Evolutionary conservation across 2,797 vertebrate genomes (phyloP).

Genomic region (Fistularia tabacaria): DNA sequence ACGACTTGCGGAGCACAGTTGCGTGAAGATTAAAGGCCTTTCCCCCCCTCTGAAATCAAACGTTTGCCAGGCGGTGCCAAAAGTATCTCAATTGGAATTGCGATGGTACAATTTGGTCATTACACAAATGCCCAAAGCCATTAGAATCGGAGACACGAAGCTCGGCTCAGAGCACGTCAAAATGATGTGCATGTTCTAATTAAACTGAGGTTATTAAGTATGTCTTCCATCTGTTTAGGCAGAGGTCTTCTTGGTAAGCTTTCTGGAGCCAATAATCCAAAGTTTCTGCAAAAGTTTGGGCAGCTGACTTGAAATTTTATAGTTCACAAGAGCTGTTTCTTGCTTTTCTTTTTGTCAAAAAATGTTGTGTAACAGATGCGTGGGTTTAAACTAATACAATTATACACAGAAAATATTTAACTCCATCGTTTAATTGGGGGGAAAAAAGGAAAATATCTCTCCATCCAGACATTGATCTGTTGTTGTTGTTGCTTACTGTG

Average conservation of each 20-base stretch:
- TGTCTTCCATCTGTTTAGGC: conserved; percentile 34
- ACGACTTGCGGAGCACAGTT: conserved; percentile 37
- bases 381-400: too few relatives aligned
- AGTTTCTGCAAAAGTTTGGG: conserved; percentile 15
- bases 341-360: too few relatives aligned
- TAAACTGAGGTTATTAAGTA: conserved; percentile 28
- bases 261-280: conserved; percentile 7
- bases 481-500: conserved; percentile 15
- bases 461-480: conserved; percentile 20
- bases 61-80: conserved; percentile 36
- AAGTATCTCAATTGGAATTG: conserved; percentile 33
- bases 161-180: conserved; percentile 25
- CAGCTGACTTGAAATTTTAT: too few relatives aligned
- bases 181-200: conserved; percentile 33
- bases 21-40: conserved; percentile 61
- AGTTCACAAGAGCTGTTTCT: too few relatives aligned
- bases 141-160: conserved; percentile 33
- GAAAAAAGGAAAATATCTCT: conserved; percentile 16
- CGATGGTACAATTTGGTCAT: conserved; percentile 30
- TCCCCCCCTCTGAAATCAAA: conserved; percentile 48
- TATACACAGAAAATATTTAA: too few relatives aligned
- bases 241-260: conserved; percentile 17
- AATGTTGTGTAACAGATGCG: too few relatives aligned
- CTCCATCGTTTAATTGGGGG: conserved; percentile 22
- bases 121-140: conserved; percentile 35